These are phyloP conservation scores for Tuberolachnus salignus DNA, from an alignment of 2,888 invertebrate species.

Conservation along the genomic window DNA sequence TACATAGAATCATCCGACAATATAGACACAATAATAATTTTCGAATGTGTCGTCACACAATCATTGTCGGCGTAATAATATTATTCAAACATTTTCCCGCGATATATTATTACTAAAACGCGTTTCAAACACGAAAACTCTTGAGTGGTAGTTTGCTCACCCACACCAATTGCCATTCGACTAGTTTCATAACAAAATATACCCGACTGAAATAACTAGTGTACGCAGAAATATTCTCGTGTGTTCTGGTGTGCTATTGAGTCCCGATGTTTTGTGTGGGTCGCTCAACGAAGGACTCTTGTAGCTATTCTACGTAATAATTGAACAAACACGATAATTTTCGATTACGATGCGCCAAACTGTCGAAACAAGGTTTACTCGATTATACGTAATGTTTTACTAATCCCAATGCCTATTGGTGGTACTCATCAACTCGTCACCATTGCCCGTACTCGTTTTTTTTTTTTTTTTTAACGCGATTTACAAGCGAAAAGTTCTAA, in stretches of 20 bases:
- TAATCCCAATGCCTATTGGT: too few species aligned
- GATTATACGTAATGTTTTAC: neutral
- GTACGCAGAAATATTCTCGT: neutral
- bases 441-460: too few species aligned
- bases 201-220: neutral
- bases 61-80: neutral
- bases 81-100: neutral
- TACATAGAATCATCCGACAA: too few species aligned
- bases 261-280: neutral
- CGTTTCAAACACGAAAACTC: neutral
- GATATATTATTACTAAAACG: neutral
- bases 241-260: slow-evolving; percentile 4
- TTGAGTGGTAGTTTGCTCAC: neutral
- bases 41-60: neutral
- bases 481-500: too few species aligned
- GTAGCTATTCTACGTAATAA: neutral
- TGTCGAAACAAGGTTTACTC: neutral
- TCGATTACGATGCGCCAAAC: neutral
- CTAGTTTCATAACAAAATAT: slow-evolving; percentile 26
- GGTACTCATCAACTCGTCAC: too few species aligned
- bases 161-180: too few species aligned
- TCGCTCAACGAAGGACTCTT: slow-evolving; percentile 15
- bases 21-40: too few species aligned
- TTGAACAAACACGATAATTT: slow-evolving; percentile 7
- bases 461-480: too few species aligned